Percentiles rank a stretch among this genome's conserved stretches.
Evolutionary conservation across 2,797 vertebrate genomes (phyloP).

Genomic region (Pseudopleuronectes americanus): DNA sequence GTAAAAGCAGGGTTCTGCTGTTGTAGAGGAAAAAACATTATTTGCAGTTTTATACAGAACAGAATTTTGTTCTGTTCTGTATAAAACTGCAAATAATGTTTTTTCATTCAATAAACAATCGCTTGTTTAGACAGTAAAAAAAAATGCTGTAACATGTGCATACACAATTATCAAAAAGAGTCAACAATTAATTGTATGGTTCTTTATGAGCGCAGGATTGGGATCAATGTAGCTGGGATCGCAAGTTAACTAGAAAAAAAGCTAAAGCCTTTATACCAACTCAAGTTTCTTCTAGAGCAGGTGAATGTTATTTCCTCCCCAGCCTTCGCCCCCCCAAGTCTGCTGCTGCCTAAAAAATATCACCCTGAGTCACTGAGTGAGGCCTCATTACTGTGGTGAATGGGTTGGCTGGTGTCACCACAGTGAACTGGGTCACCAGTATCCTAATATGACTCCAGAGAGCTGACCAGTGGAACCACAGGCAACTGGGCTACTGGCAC

Average conservation of each 20-base stretch:
- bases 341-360: conserved; percentile 43
- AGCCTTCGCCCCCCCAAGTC: conserved; percentile 22
- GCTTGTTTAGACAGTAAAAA: too few species aligned
- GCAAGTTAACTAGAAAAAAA: conserved; percentile 2
- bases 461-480: conserved; percentile 64
- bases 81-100: too few species aligned
- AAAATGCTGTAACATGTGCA: background rate
- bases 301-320: conserved; percentile 34
- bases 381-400: conserved; percentile 38
- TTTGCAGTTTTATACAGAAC: too few species aligned
- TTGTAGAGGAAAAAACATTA: too few species aligned
- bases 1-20: too few species aligned
- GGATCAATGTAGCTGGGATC: background rate
- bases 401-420: conserved; percentile 37
- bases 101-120: too few species aligned
- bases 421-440: conserved; percentile 69
- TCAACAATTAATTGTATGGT: too few species aligned
- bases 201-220: too few species aligned
- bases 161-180: too few species aligned
- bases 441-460: conserved; percentile 56
- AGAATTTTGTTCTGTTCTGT: too few species aligned
- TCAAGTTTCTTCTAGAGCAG: conserved; percentile 34
- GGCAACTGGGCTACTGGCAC: conserved; percentile 70
- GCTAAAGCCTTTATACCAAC: conserved; percentile 1
- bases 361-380: conserved; percentile 28